Base-by-base conservation (phyloP, 2,888 invertebrate species). In the Morpho helenor region DNA sequence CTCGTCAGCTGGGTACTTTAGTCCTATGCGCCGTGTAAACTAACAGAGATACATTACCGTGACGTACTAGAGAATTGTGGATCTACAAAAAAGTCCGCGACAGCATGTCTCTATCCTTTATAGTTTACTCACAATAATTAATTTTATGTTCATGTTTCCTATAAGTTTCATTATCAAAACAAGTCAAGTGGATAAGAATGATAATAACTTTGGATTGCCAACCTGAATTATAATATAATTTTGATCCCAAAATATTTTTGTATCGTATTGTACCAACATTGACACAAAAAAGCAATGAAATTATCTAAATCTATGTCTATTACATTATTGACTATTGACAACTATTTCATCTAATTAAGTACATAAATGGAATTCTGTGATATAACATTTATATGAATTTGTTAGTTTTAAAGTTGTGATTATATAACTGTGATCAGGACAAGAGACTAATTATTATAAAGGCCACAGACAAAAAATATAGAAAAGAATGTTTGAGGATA, bases 221-320 rank as follows among this genome's bases (percentile, higher is more conserved):
- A 82, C 70, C 59, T 71, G 68, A 68, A 64, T 67, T 61, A 70
- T 54, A 9, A 62, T 62, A 68, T 66, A 75, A 72, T 83, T 84
- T 84, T 84, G 88, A 87, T 87, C 87, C 86, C 87, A 87, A 87
- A 83, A 77, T 68, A 55, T 52, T 56, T 64, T 49, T 55, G 56
- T 42, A 56, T 59, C 46, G 54, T 56, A 55, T 63, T 61, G 62
- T 48, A 55, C 53, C 56, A 56, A 60, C 58, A 59, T 56, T 60
- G 63, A 64, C 68, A 74, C 69, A 49, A 49, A 42, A 64, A 63
- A 73, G 68, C 68, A 74, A 76, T 69, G 66, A 66, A 72, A 73
- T 68, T 64, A 66, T 72, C 68, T 66, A 74, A 66, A 62, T 73
- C 73, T 79, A 77, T 63, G 66, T 57, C 77, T 79, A 79, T 68